These are phyloP conservation scores for Cantharis flavilabris DNA, from an alignment of 2,888 invertebrate genomes.

Conservation along the genomic window DNA sequence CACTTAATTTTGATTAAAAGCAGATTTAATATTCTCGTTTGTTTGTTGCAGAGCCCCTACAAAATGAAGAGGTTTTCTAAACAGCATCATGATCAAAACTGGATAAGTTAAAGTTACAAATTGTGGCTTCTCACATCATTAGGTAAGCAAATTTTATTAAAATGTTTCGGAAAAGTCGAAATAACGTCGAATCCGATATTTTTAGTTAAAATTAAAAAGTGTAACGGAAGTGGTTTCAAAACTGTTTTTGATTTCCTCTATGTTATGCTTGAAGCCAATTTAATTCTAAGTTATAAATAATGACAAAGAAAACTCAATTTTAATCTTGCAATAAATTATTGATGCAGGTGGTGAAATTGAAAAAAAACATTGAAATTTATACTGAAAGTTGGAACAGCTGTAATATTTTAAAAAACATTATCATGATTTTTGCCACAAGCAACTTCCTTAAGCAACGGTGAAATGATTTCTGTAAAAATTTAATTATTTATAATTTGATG, in stretches of 20 bases:
- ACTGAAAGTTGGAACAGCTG: slow-evolving; percentile 6
- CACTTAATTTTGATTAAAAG: too few species aligned
- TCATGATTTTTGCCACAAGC: neutral
- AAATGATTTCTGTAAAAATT: neutral
- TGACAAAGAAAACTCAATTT: slow-evolving; percentile 7
- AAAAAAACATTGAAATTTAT: slow-evolving; percentile 12
- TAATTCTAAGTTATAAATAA: slow-evolving; percentile 9
- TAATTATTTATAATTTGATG: neutral
- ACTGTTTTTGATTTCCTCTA: neutral
- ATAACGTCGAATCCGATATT: neutral
- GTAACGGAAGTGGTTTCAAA: neutral
- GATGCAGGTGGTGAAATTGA: slow-evolving; percentile 3
- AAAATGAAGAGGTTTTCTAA: slow-evolving; percentile 4
- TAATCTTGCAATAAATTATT: slow-evolving; percentile 16
- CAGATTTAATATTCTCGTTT: neutral
- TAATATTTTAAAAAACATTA: neutral
- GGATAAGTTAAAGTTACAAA: slow-evolving; percentile 22
- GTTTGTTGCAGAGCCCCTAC: slow-evolving; percentile 7
- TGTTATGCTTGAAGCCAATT: neutral
- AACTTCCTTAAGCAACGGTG: neutral
- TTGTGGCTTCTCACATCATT: slow-evolving; percentile 25
- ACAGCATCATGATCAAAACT: slow-evolving; percentile 22
- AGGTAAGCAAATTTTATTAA: slow-evolving; percentile 15
- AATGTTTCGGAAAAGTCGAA: neutral
- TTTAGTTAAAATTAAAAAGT: neutral